Evolutionary conservation across 2,888 invertebrate genomes (phyloP).

Genomic region (Globia sparganii): DNA sequence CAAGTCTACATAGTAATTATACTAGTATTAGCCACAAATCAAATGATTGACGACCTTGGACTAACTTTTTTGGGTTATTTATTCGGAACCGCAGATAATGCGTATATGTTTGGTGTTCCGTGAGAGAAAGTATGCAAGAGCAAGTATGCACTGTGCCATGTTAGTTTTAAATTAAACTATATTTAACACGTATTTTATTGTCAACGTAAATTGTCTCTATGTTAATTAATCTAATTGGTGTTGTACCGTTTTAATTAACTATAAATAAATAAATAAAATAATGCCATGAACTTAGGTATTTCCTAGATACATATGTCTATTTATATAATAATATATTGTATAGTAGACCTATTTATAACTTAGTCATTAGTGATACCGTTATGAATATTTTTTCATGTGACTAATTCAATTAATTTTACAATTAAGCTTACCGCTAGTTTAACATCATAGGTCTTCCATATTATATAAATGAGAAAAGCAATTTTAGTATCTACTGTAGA

Average conservation of each 20-base stretch:
- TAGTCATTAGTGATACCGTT: neutral
- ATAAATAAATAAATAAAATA: too few species aligned
- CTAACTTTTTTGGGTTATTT: neutral
- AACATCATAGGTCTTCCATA: neutral
- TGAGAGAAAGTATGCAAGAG: too few species aligned
- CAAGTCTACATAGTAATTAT: neutral
- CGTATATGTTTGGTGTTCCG: too few species aligned
- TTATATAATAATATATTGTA: neutral
- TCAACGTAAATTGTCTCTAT: too few species aligned
- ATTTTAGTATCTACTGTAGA: neutral
- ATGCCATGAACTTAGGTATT: neutral
- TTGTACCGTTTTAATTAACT: too few species aligned
- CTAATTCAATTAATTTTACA: slow-evolving; percentile 17
- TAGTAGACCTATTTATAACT: neutral
- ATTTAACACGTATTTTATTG: too few species aligned
- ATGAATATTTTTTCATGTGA: neutral
- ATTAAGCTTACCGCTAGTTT: neutral
- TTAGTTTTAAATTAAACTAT: too few species aligned
- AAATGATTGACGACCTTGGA: neutral
- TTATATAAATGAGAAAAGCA: neutral
- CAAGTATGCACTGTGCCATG: too few species aligned
- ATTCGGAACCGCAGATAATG: neutral
- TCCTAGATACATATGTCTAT: too few species aligned
- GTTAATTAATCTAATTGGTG: too few species aligned
- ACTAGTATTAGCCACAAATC: neutral